phyloP scores from a whole-genome alignment of 1,140 invertebrate species.

The Dinoponera quadriceps region DNA sequence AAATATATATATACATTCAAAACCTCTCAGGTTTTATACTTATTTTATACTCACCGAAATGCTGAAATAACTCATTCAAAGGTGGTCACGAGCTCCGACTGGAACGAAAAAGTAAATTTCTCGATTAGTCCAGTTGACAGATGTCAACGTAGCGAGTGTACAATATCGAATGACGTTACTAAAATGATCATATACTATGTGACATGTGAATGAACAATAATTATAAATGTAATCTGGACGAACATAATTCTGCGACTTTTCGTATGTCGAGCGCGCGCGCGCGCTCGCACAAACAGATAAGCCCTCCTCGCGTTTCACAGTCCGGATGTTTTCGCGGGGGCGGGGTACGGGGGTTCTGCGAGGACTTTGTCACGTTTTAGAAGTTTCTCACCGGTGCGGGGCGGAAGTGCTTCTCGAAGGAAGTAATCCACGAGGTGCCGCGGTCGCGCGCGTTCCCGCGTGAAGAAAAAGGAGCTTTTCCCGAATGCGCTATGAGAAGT shows the following conservation, averaged over 20 bases:
- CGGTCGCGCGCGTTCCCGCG: slow-evolving; percentile 1
- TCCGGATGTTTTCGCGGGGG: slow-evolving; percentile 44
- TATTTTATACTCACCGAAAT: too few relatives aligned
- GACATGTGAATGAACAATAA: background rate
- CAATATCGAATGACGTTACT: too few relatives aligned
- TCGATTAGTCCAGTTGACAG: too few relatives aligned
- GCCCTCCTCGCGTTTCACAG: slow-evolving; percentile 6
- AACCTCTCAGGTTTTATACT: too few relatives aligned
- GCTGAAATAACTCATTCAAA: too few relatives aligned
- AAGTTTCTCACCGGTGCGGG: slow-evolving; percentile 47
- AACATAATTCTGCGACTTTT: background rate
- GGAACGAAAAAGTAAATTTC: too few relatives aligned
- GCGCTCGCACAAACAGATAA: background rate
- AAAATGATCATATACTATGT: background rate
- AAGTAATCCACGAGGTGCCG: slow-evolving; percentile 56
- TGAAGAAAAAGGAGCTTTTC: slow-evolving; percentile 64
- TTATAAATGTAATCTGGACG: background rate
- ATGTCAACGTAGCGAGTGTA: too few relatives aligned
- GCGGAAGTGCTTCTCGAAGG: slow-evolving; percentile 49
- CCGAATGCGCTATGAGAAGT: slow-evolving; percentile 61
- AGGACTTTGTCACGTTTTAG: slow-evolving; percentile 62
- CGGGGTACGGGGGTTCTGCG: slow-evolving; percentile 2
- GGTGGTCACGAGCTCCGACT: too few relatives aligned
- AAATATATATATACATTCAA: too few relatives aligned
- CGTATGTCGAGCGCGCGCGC: background rate